Evolutionary conservation across 1,140 invertebrate genomes (phyloP), one percentile per base, ranked within the genome.

Genomic region (Drosophila ohnishii): DNA sequence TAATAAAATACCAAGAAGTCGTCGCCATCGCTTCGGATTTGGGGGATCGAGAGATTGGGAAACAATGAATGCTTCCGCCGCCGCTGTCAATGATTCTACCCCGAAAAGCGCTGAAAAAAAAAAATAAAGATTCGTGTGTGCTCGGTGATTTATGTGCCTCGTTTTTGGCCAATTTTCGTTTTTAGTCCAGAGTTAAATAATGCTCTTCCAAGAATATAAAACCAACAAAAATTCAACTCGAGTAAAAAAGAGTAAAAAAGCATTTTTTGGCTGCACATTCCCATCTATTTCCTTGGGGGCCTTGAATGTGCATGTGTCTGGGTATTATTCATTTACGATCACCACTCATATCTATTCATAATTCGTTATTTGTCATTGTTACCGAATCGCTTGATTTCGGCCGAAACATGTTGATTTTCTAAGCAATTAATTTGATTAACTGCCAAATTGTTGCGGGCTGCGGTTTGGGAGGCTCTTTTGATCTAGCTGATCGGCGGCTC

Each of bases 131-230:
- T 75, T 77, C 73, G 57, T 84, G 59, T 71, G 59, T 64, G 47
- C 60, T 37, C 35, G 32, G 84, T 87, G 84, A 88, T 88, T 88
- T 88, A 88, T 88, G 77, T 78, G 77, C 61, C 73, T 88, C 85
- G 84, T 75, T 88, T 85, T 88, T 88, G 80, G 84, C 84, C 84
- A 88, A 88, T 88, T 88, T 88, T 88, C 82, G 82, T 86, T 86
- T 86, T 86, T 87, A 86, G 82, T 82, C 74, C 84, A 88, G 76
- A 69, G 77, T 59, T 88, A 84, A 88, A 88, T 88, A 88, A 84
- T 88, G 84, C 84, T 81, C 84, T 88, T 88, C 84, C 84, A 66
- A 88, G 84, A 88, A 87, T 85, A 86, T 66, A 78, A 70, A 70
- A 42, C 79, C 51, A 78, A 19, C 44, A 51, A 64, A 67, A 16